phyloP scores from a whole-genome alignment of 2,888 invertebrate genomes.

The Cantharis lateralis region DNA sequence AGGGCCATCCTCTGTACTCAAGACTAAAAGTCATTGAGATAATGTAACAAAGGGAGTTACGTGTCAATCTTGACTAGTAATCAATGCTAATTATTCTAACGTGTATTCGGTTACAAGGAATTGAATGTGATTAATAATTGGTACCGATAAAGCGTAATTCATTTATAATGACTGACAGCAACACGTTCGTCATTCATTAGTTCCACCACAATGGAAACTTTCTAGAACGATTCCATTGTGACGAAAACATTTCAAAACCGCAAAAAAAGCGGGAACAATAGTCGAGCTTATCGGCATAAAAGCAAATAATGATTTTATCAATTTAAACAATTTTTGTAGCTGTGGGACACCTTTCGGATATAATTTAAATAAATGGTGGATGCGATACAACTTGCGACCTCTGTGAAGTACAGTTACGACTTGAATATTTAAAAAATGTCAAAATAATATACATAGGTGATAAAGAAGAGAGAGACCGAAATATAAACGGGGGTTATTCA shows the following conservation, averaged over 20 bases:
- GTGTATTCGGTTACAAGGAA: neutral
- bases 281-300: neutral
- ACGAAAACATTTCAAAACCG: neutral
- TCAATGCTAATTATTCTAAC: neutral
- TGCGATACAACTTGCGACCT: neutral
- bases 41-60: neutral
- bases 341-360: neutral
- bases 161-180: neutral
- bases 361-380: neutral
- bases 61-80: neutral
- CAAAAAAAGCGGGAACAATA: neutral
- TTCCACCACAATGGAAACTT: neutral
- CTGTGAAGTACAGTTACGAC: neutral
- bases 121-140: neutral
- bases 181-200: neutral
- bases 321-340: neutral
- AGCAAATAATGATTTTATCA: neutral
- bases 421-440: neutral
- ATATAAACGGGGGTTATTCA: neutral
- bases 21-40: neutral
- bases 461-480: neutral
- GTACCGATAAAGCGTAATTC: neutral
- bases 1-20: constrained; percentile 10
- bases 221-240: neutral
- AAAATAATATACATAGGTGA: neutral